phyloP scores from a whole-genome alignment of 2,888 invertebrate species.

The Meghimatium bilineatum region DNA sequence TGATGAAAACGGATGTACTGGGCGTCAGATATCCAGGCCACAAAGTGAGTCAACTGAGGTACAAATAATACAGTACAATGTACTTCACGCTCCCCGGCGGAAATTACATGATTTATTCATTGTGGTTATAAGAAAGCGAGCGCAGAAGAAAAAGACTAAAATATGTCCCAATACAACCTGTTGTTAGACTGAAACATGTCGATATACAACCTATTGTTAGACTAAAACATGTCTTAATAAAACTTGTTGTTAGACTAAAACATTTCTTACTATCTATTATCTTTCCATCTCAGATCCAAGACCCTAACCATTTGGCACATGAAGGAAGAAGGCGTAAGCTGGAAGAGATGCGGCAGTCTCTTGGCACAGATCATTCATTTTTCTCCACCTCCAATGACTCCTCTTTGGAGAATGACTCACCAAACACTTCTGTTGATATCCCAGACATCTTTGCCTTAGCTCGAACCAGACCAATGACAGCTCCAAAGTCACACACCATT shows the following conservation, averaged over 20 bases:
- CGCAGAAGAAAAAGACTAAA: too few relatives aligned
- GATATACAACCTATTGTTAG: neutral
- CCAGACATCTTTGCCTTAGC: conserved; percentile 49
- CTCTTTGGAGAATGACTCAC: conserved; percentile 53
- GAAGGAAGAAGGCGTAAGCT: conserved; percentile 64
- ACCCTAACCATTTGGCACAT: conserved; percentile 57
- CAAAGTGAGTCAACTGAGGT: too few relatives aligned
- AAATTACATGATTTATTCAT: too few relatives aligned
- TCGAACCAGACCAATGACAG: conserved; percentile 1
- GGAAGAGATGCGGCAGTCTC: conserved; percentile 63
- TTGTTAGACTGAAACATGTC: too few relatives aligned
- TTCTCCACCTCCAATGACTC: conserved; percentile 53
- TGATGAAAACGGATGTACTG: too few relatives aligned
- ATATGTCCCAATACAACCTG: too few relatives aligned
- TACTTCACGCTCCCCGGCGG: too few relatives aligned
- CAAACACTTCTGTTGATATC: conserved; percentile 48
- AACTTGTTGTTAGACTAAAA: too few relatives aligned
- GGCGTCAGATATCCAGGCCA: too few relatives aligned
- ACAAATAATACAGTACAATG: too few relatives aligned
- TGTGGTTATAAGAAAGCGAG: too few relatives aligned
- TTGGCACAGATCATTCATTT: conserved; percentile 58
- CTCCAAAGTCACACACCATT: conserved; percentile 55
- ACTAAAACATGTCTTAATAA: neutral
- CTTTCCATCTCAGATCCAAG: conserved; percentile 55
- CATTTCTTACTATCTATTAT: too few relatives aligned